Evolutionary conservation across 1,140 invertebrate genomes (phyloP).

Genomic region (Aphelenchoides besseyi): DNA sequence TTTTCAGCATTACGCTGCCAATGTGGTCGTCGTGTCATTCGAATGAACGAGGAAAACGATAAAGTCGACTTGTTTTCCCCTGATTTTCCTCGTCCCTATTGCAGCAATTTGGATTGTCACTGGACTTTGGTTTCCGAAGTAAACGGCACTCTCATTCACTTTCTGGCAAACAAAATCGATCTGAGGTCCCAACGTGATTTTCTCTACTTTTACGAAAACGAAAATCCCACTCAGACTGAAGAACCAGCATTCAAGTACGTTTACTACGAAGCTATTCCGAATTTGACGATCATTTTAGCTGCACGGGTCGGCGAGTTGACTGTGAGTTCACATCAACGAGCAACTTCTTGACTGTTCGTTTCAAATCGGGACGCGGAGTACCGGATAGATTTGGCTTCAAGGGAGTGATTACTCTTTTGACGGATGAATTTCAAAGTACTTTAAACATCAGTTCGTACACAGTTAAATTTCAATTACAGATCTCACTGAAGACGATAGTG

Average conservation of each 20-base stretch:
- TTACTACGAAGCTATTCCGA: neutral
- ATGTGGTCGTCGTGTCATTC: neutral
- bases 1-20: neutral
- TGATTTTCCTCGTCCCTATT: neutral
- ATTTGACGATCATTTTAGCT: neutral
- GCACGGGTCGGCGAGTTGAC: neutral
- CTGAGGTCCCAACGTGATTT: neutral
- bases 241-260: slow-evolving; percentile 1
- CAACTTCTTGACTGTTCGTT: neutral
- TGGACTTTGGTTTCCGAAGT: neutral
- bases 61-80: slow-evolving; percentile 6
- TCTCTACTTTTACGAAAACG: neutral
- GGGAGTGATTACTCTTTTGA: neutral
- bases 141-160: neutral
- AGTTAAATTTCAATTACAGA: neutral
- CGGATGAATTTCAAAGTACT: slow-evolving; percentile 10
- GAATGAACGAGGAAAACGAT: neutral
- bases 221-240: neutral
- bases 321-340: slow-evolving; percentile 1
- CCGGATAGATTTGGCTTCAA: neutral
- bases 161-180: slow-evolving; percentile 2
- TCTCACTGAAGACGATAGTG: neutral
- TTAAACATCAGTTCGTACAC: neutral
- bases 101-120: neutral
- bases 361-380: neutral